A percentile compares a stretch with the other conserved stretches of the same genome.
Evolutionary conservation across 2,888 invertebrate species (phyloP).

Genomic region (Laspeyria flexula): DNA sequence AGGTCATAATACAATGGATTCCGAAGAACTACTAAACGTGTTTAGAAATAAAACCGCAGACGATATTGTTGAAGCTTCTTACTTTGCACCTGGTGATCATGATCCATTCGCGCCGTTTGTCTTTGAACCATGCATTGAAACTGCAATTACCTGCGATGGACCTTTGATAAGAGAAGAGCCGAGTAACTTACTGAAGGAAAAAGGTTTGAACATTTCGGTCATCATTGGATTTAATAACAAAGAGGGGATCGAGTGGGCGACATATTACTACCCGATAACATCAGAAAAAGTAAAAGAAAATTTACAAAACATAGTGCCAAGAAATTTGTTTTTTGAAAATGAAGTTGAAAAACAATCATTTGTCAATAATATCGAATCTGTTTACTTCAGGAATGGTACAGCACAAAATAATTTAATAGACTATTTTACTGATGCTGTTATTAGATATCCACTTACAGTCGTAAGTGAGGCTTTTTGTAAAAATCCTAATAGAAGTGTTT

Average conservation of each 20-base stretch:
- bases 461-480: conserved; percentile 31
- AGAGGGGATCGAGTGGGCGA: conserved; percentile 54
- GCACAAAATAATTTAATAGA: conserved; percentile 41
- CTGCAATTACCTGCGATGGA: conserved; percentile 9
- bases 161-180: conserved; percentile 43
- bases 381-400: conserved; percentile 47
- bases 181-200: conserved; percentile 34
- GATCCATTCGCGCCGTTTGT: conserved; percentile 35
- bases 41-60: conserved; percentile 44
- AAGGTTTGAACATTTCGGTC: conserved; percentile 31
- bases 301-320: conserved; percentile 41
- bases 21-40: conserved; percentile 46
- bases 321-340: conserved; percentile 38
- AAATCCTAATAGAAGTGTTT: conserved; percentile 32
- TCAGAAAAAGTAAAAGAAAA: conserved; percentile 25
- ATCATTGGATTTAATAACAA: conserved; percentile 55
- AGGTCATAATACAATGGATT: conserved; percentile 46
- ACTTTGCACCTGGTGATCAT: conserved; percentile 30
- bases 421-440: conserved; percentile 52
- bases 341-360: conserved; percentile 32
- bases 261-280: conserved; percentile 35
- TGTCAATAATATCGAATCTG: conserved; percentile 30
- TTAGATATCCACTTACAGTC: conserved; percentile 38
- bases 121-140: conserved; percentile 50
- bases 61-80: conserved; percentile 45